Percentiles rank a stretch among this genome's conserved stretches.
These are phyloP conservation scores for Tachuris rubrigastra DNA, from an alignment of 2,113 vertebrate species.

Conservation along the genomic window DNA sequence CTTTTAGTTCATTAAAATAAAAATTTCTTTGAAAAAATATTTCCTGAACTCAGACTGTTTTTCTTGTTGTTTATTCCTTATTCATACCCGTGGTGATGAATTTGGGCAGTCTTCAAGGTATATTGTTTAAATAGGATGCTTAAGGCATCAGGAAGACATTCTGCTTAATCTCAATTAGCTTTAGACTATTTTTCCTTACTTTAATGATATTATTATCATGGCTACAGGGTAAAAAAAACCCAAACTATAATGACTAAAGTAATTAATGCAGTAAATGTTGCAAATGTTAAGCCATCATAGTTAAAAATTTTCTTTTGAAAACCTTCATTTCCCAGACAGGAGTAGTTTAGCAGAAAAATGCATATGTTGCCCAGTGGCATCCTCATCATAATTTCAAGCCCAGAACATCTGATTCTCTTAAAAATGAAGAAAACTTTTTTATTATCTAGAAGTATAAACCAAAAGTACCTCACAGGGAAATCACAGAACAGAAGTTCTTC, in stretches of 20 bases:
- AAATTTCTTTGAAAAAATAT: neutral
- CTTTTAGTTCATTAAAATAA: neutral
- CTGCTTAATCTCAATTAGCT: constrained; percentile 46
- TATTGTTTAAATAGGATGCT: constrained; percentile 9
- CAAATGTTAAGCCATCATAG: constrained; percentile 39
- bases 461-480: neutral
- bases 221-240: neutral
- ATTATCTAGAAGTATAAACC: neutral
- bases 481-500: neutral
- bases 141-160: constrained; percentile 17
- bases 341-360: neutral
- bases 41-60: neutral
- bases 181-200: constrained; percentile 16
- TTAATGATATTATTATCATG: constrained; percentile 31
- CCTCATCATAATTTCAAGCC: neutral
- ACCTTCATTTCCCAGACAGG: neutral
- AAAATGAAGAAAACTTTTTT: neutral
- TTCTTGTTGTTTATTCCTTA: neutral
- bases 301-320: neutral
- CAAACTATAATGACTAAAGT: neutral
- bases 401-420: neutral
- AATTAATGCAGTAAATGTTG: constrained; percentile 50
- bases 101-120: constrained; percentile 26
- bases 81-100: neutral
- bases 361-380: neutral